These are phyloP conservation scores for Cetoscarus ocellatus DNA, from an alignment of 2,797 vertebrate species.

Conservation along the genomic window DNA sequence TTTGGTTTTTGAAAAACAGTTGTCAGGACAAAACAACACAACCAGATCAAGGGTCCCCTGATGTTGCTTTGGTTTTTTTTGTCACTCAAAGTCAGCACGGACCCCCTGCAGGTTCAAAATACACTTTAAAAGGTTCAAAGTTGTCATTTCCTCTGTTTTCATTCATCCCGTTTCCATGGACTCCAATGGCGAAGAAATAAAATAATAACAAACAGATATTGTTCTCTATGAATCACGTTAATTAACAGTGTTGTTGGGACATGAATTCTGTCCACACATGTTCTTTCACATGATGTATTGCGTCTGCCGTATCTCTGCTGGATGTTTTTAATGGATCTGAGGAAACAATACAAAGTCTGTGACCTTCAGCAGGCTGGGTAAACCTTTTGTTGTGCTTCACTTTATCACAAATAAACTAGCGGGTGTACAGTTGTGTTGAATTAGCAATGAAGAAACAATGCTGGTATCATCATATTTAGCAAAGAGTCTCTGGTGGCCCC, in stretches of 20 bases:
- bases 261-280: neutral
- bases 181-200: neutral
- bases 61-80: neutral
- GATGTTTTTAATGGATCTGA: slow-evolving; percentile 47
- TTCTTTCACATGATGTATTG: slow-evolving; percentile 51
- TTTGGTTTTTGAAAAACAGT: no score
- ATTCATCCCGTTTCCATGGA: neutral
- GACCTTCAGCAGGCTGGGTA: slow-evolving; percentile 38
- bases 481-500: slow-evolving; percentile 10
- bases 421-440: neutral
- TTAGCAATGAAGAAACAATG: slow-evolving; percentile 16
- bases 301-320: slow-evolving; percentile 33
- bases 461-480: slow-evolving; percentile 32
- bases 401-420: slow-evolving; percentile 1
- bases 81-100: neutral
- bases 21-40: neutral
- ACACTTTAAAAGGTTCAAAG: neutral
- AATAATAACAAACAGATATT: neutral
- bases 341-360: slow-evolving; percentile 43
- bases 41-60: neutral
- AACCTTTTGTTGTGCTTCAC: slow-evolving; percentile 13
- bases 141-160: neutral
- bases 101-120: neutral
- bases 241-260: slow-evolving; percentile 14
- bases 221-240: neutral